phyloP scores from a whole-genome alignment of 1,140 invertebrate genomes.

The Coptotermes formosanus region DNA sequence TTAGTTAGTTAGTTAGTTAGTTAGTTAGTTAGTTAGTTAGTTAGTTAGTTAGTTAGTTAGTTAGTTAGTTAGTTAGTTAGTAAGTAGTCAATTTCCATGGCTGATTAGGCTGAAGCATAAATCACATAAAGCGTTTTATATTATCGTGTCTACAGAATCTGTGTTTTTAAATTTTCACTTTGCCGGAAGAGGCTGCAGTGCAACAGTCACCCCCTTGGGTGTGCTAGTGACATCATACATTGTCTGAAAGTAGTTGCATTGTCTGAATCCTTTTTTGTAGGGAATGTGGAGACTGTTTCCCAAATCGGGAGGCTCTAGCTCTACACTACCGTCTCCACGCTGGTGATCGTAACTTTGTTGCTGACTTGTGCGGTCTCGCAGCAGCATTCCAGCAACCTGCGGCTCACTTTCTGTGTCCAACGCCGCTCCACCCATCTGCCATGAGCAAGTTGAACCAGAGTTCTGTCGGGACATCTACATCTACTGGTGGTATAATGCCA shows the following conservation, averaged over 20 bases:
- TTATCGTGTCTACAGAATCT: no score
- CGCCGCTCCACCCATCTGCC: not conserved
- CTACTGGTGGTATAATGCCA: not conserved
- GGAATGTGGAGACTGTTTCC: constrained; percentile 64
- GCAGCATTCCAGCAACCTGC: constrained; percentile 65
- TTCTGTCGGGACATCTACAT: constrained; percentile 46
- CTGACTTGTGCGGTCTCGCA: constrained; percentile 78
- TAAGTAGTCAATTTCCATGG: no score
- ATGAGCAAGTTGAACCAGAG: constrained; percentile 45
- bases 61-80: no score
- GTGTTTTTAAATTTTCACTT: no score
- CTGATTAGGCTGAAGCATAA: no score
- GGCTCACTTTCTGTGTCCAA: constrained; percentile 53
- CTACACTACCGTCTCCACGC: constrained; percentile 78
- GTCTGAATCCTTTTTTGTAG: constrained; percentile 44
- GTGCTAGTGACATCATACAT: no score
- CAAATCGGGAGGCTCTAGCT: constrained; percentile 70
- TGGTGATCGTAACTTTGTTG: constrained; percentile 79
- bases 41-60: no score
- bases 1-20: no score
- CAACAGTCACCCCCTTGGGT: no score
- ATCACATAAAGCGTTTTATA: no score
- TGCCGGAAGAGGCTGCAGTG: no score
- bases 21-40: no score
- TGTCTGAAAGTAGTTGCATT: not conserved